phyloP scores from a whole-genome alignment of 92 coral and sea anemone genomes.

The Phenganax subtilis region DNA sequence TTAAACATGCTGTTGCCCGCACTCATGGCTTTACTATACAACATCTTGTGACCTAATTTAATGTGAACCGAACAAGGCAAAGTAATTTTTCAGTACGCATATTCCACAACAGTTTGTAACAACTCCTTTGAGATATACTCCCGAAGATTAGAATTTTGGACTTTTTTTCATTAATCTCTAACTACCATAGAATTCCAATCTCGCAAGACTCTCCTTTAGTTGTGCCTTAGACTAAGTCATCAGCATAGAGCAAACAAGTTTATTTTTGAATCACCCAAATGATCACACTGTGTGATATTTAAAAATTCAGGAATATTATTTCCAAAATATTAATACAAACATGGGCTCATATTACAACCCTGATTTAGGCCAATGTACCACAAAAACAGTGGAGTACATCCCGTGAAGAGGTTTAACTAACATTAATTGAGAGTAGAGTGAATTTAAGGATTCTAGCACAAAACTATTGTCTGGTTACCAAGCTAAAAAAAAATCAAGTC shows the following conservation, averaged over 20 bases:
- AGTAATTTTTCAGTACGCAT: constrained; percentile 22
- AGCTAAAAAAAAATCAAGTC: no score
- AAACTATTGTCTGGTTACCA: no score
- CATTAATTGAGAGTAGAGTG: not conserved
- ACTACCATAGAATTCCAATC: not conserved
- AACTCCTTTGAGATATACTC: not conserved
- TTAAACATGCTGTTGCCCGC: constrained; percentile 28
- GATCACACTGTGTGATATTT: not conserved
- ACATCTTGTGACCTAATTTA: constrained; percentile 17
- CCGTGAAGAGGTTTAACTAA: not conserved
- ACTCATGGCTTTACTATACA: constrained; percentile 29
- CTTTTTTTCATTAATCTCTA: constrained; percentile 5
- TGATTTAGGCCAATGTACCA: not conserved
- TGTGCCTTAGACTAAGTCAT: not conserved
- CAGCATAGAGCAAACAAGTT: not conserved
- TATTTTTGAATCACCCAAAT: not conserved
- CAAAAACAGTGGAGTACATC: not conserved
- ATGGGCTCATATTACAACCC: not conserved
- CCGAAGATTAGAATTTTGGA: not conserved
- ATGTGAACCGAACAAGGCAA: constrained; percentile 6
- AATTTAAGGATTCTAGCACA: no score
- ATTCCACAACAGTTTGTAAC: constrained; percentile 27
- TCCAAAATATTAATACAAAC: not conserved
- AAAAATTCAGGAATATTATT: not conserved
- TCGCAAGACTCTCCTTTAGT: not conserved